Percentiles rank a stretch among this genome's conserved stretches.
Evolutionary conservation across 23 tunicate genomes (phyloP).

Genomic region (Pegea sp.): DNA sequence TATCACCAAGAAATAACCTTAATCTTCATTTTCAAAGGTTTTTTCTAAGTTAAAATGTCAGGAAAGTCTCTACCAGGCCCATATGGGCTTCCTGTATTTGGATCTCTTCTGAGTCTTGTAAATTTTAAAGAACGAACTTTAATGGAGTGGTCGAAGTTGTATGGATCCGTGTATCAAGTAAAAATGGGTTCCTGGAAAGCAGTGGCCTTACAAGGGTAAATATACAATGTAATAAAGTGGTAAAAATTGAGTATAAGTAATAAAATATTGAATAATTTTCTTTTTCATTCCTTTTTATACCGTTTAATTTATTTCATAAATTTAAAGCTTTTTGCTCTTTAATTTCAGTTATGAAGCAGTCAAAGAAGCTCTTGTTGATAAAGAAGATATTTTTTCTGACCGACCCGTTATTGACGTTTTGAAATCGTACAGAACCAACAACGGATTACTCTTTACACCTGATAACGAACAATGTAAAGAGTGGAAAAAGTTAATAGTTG

Average conservation of each 20-base stretch:
- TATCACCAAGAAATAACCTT: too few species aligned
- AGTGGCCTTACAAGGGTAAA: conserved; percentile 54
- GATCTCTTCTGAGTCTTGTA: conserved; percentile 6
- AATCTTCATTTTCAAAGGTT: too few species aligned
- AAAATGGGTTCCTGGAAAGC: conserved; percentile 12
- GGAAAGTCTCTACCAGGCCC: conserved; percentile 24
- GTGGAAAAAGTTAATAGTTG: conserved; percentile 19
- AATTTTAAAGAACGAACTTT: conserved; percentile 13
- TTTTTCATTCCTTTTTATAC: not conserved
- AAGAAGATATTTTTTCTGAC: conserved; percentile 9
- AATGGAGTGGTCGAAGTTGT: conserved; percentile 33
- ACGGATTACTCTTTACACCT: conserved; percentile 23
- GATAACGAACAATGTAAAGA: conserved; percentile 6
- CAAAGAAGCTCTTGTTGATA: conserved; percentile 37
- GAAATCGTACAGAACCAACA: conserved; percentile 1
- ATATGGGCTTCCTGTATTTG: conserved; percentile 17
- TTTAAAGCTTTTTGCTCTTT: not conserved
- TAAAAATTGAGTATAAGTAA: not conserved
- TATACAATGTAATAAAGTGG: not conserved
- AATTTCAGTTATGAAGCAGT: conserved; percentile 27
- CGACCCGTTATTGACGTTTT: conserved; percentile 7
- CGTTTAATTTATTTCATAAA: not conserved
- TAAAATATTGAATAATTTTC: not conserved
- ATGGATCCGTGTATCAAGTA: conserved; percentile 35
- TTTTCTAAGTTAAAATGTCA: too few species aligned